phyloP scores from a whole-genome alignment of 2,888 invertebrate genomes.

The Spodoptera picta region DNA sequence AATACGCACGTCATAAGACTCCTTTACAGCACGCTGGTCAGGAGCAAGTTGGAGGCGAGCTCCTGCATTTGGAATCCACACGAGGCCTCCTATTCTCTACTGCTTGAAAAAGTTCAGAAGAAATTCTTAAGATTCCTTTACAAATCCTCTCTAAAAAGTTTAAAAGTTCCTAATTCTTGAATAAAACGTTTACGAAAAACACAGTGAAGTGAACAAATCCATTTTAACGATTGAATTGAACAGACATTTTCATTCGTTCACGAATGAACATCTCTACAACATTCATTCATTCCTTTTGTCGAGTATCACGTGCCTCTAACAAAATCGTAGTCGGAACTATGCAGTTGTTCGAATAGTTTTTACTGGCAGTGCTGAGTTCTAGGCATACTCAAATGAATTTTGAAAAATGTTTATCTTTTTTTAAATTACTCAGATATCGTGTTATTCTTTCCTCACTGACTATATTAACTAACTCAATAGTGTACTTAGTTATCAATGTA shows the following conservation, averaged over 20 bases:
- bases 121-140: too few relatives aligned
- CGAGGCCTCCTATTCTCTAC: too few relatives aligned
- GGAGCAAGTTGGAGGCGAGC: too few relatives aligned
- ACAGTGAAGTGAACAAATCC: conserved; percentile 32
- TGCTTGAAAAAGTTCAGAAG: too few relatives aligned
- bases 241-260: conserved; percentile 45
- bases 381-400: neutral
- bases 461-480: too few relatives aligned
- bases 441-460: too few relatives aligned
- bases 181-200: conserved; percentile 30
- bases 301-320: conserved; percentile 28
- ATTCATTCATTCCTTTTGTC: conserved; percentile 44
- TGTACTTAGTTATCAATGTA: too few relatives aligned
- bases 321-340: conserved; percentile 35
- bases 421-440: too few relatives aligned
- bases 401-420: neutral
- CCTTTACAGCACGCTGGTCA: too few relatives aligned
- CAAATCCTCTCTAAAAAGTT: too few relatives aligned
- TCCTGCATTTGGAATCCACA: too few relatives aligned
- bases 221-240: conserved; percentile 42
- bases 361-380: conserved; percentile 5
- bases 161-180: neutral
- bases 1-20: too few relatives aligned
- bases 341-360: conserved; percentile 25
- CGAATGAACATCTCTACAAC: conserved; percentile 46